Base-by-base conservation (phyloP, 2,888 invertebrate genomes). In the Elysia crispata region DNA sequence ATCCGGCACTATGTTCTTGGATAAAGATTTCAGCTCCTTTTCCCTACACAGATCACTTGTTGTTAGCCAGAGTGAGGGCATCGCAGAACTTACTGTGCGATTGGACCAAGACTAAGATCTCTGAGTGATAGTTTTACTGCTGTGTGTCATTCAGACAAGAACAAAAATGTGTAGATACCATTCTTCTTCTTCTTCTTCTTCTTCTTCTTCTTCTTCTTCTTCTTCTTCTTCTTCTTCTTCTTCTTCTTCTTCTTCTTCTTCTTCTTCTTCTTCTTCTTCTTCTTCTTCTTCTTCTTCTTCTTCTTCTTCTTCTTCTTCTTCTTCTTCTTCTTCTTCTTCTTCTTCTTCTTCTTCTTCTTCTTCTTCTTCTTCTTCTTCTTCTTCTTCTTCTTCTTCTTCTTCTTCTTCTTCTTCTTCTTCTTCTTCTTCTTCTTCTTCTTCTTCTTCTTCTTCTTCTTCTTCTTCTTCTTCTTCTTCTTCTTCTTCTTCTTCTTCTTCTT, bases 351-450 rank as follows among this genome's bases (percentile, higher is more conserved):
- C 54, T 57, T 8, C 57, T 31, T 74, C 28, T 60, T 31, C 60
- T 11, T 3, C 74, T 74, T 8, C 60, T 60, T 74, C 3, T 74
- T 33, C 60, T 8, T 74, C 74, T 74, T 25, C 33, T 57, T 74
- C 28, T 74, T 57, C 28, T 11, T 60, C 74, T 73, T 1, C 41
- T 20, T 73, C 11, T 49, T 31, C 23, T 6, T 41, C 72, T 72
- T 15, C 6, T 41, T 73, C 15, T 73, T 41, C 41, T 3, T 73
- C 73, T 50, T 3, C 25, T 41, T 73, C 13, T 73, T 41, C 54
- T 54, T 54, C 54, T 54, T 54, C 54, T 54, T 54, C 54, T 54
- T 54, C 54, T 54, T 54, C 54, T 54, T 73, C 11, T 73, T 41
- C n/a, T 3, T 73, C 50, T 72, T 1, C 41, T 41, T 49, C 5